Evolutionary conservation across 2,888 invertebrate species (phyloP), one percentile per base, ranked within the genome.

Genomic region (Scotopteryx bipunctaria): DNA sequence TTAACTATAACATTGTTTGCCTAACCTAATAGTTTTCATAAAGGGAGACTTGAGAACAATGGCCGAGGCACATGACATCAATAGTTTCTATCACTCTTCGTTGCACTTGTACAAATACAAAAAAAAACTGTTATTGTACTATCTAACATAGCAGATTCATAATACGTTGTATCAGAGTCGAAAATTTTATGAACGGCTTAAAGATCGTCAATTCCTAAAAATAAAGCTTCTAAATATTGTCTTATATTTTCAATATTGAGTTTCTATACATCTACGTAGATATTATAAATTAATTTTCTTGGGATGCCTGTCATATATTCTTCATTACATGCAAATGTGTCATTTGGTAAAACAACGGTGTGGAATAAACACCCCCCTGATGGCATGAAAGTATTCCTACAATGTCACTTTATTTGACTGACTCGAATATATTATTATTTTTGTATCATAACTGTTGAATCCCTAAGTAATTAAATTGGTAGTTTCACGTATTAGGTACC

Each of bases 1-100:
- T 65, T 65, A 67, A 61, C 65, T 69, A 62, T 63, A 67, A 69
- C 70, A 71, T 69, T 80, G 76, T 82, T 80, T 77, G 70, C 61
- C 65, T 69, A 73, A 69, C 77, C 81, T 67, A 73, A 71, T 74
- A 76, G 66, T 69, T 68, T 63, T 66, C 67, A 70, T 72, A 57
- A 48, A 58, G 55, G 62, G 68, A 67, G 60, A 58, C 56, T 58
- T 64, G 66, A 63, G 66, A 74, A 79, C 73, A 78, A 81, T 73
- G 64, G 55, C 57, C 60, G 64, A 61, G 64, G 63, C 58, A 61
- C 61, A 65, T 58, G 61, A 56, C 61, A 64, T 61, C 63, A 61
- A 62, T 54, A 50, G 63, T 61, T n/a, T n/a, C n/a, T n/a, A 61
- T 63, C 54, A 59, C 52, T 57, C 63, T 57, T 64, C 58, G 6